These are phyloP conservation scores for Halcyon chelicuti DNA, from an alignment of 2,797 vertebrate genomes.

Conservation along the genomic window DNA sequence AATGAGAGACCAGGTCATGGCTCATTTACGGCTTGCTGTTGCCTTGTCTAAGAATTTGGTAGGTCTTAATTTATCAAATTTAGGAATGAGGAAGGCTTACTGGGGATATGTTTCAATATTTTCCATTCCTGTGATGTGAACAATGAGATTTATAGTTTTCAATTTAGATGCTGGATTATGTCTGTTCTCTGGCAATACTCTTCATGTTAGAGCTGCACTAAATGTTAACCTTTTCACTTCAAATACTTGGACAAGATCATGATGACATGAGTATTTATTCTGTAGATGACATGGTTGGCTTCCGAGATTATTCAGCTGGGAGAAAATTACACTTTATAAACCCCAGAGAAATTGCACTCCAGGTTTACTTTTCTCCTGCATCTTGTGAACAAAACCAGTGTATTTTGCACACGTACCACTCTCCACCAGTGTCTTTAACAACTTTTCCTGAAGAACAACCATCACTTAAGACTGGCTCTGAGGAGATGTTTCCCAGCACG, in stretches of 20 bases:
- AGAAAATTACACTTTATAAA: background rate
- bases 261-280: background rate
- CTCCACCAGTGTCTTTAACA: fast-evolving
- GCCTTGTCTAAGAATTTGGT: background rate
- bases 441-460: background rate
- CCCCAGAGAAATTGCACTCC: background rate
- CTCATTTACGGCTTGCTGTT: background rate
- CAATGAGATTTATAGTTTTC: background rate
- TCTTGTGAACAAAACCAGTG: background rate
- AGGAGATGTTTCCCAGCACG: background rate
- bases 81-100: background rate
- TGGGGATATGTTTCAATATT: background rate
- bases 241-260: background rate
- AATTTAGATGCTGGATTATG: background rate
- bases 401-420: background rate
- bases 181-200: background rate
- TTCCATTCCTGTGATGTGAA: background rate
- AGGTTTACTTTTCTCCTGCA: background rate
- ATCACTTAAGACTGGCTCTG: background rate
- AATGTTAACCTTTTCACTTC: background rate
- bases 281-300: background rate
- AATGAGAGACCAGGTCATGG: background rate
- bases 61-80: background rate
- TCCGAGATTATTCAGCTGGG: background rate
- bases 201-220: background rate